These are phyloP conservation scores for Alectoris magna DNA, from an alignment of 2,797 vertebrate species.

Conservation along the genomic window DNA sequence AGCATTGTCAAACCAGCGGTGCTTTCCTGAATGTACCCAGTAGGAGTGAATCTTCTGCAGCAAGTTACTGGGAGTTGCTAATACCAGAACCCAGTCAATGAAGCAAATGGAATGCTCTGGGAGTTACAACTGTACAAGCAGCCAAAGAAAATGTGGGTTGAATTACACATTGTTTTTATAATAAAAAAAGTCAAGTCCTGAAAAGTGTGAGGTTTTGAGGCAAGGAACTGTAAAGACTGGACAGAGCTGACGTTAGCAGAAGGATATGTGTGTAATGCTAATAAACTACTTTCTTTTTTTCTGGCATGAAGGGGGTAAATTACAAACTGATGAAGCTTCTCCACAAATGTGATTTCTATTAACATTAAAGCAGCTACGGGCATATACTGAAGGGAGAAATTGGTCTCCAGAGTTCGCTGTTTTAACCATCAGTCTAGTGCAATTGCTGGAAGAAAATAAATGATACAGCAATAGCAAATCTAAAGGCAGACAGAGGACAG, in stretches of 20 bases:
- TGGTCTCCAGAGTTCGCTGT: conserved; percentile 10
- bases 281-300: conserved; percentile 32
- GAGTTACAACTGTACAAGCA: neutral
- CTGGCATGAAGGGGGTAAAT: conserved; percentile 18
- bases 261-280: neutral
- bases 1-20: neutral
- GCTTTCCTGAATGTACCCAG: neutral
- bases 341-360: conserved; percentile 38
- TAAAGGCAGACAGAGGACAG: conserved; percentile 38
- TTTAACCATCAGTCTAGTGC: conserved; percentile 7
- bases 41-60: neutral
- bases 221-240: neutral
- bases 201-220: neutral
- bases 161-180: neutral
- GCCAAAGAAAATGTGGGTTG: neutral
- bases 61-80: neutral
- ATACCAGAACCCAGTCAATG: neutral
- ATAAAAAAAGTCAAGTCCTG: neutral
- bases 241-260: neutral
- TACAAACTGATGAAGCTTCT: conserved; percentile 38
- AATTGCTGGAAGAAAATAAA: conserved; percentile 43
- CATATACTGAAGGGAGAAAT: neutral
- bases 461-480: neutral
- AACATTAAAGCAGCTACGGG: conserved; percentile 26
- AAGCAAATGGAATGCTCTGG: neutral